Evolutionary conservation across 2,797 vertebrate genomes (phyloP), one percentile per base, ranked within the genome.

Genomic region (Falco biarmicus): DNA sequence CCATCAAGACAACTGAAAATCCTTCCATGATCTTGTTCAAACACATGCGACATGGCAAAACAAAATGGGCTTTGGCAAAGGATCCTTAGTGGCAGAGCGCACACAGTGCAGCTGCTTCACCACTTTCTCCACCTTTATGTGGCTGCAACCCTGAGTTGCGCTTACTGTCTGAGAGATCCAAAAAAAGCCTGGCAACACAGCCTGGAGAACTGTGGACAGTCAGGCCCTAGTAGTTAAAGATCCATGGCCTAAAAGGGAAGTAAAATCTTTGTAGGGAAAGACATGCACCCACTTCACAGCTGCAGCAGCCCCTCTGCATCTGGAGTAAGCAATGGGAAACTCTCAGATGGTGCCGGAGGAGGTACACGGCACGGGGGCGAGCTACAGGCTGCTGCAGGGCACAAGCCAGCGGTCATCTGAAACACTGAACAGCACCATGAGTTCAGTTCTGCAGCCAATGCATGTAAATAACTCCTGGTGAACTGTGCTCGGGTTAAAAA

Each of bases 401-500:
- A 80, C 45, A 18, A 74, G 76, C 41, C 39, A 54, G 39, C 1
- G 0, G 3, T 8, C 50, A 31, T 79, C 41, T 73, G 65, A 90
- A 84, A 65, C 86, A 60, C 60, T 34, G 60, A 70, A 28, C n/a
- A 45, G 48, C 74, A 63, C 15, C 51, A 24, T 0, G 5, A 39
- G 56, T 39, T 82, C 89, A 89, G 70, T 31, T 37, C 47, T 34
- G 25, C 71, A 85, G 78, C 75, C 86, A 32, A 39, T 12, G 60
- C 59, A 29, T 83, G 93, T 41, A 92, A 96, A 56, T 93, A 92
- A 96, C 81, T 93, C 84, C 84, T 61, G 64, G 56, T 85, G 90
- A 86, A 65, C 93, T 50, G 25, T 41, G 77, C 48, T 54, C 0
- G 1, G 86, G 83, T 96, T 94, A 96, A 90, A 89, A 89, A 89